phyloP scores from a whole-genome alignment of 2,797 vertebrate genomes.

The Nasua narica region DNA sequence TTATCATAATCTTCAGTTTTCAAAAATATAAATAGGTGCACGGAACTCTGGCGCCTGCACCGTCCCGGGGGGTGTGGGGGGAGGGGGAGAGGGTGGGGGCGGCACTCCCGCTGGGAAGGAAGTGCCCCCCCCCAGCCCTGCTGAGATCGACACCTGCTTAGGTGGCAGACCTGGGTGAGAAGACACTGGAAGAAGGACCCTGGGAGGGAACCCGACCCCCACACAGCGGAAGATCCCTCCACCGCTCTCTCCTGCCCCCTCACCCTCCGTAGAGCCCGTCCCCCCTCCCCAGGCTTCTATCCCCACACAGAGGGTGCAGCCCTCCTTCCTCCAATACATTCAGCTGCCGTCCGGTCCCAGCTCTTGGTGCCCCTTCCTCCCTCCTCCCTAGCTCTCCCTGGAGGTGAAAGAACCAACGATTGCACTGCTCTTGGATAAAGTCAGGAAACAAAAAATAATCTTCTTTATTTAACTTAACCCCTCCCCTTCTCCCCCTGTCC shows the following conservation, averaged over 20 bases:
- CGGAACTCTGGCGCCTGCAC: slow-evolving; percentile 90
- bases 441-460: slow-evolving; percentile 84
- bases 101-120: neutral
- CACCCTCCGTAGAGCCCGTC: neutral
- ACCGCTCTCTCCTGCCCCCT: neutral
- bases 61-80: slow-evolving; percentile 78
- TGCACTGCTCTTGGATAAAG: slow-evolving; percentile 83
- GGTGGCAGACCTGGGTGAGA: neutral
- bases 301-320: neutral
- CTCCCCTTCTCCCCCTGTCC: slow-evolving; percentile 77
- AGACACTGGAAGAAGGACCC: neutral
- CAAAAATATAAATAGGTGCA: slow-evolving; percentile 87
- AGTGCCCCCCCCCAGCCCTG: slow-evolving; percentile 63
- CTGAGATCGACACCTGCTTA: slow-evolving; percentile 19
- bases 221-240: fast-evolving
- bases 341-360: slow-evolving; percentile 3
- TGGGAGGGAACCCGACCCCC: neutral
- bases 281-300: neutral
- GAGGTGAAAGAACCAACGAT: slow-evolving; percentile 84
- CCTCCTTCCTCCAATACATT: slow-evolving; percentile 50
- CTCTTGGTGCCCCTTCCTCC: neutral
- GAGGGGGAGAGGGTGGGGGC: slow-evolving; percentile 43
- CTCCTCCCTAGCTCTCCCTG: slow-evolving; percentile 76
- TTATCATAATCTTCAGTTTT: slow-evolving; percentile 81
- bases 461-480: slow-evolving; percentile 88